These are phyloP conservation scores for Manacus vitellinus DNA, from an alignment of 2,113 vertebrate species.

Conservation along the genomic window DNA sequence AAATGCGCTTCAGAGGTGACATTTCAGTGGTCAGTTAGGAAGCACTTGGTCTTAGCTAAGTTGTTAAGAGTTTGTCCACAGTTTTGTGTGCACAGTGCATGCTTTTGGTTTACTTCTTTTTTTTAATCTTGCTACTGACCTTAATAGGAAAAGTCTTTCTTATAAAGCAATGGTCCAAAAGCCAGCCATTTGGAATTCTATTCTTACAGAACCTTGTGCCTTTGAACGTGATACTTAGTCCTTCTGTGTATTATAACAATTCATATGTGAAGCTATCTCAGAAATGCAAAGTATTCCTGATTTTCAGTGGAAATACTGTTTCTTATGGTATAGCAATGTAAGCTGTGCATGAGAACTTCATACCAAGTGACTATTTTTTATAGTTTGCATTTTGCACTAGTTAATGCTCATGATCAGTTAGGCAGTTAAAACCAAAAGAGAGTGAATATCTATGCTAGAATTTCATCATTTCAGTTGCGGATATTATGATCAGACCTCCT, in stretches of 20 bases:
- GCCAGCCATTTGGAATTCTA: not conserved
- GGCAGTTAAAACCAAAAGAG: not conserved
- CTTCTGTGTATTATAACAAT: not conserved
- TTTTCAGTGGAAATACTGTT: not conserved
- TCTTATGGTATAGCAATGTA: not conserved
- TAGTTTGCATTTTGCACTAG: not conserved
- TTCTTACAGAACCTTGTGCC: not conserved
- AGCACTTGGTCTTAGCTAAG: not conserved
- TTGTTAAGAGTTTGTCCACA: not conserved
- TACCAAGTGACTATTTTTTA: not conserved
- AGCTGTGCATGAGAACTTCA: not conserved
- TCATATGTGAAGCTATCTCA: not conserved
- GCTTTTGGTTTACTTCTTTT: not conserved
- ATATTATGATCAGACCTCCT: not conserved
- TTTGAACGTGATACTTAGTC: not conserved
- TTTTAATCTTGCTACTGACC: not conserved
- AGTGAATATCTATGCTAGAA: not conserved
- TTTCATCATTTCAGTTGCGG: not conserved
- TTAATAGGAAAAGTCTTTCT: not conserved
- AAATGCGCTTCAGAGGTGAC: not conserved
- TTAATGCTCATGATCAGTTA: not conserved
- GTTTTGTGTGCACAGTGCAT: not conserved
- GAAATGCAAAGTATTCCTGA: not conserved
- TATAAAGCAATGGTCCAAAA: not conserved
- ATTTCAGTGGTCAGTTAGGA: not conserved